phyloP scores from a whole-genome alignment of 2,797 vertebrate species.

The Clarias laeviceps region DNA sequence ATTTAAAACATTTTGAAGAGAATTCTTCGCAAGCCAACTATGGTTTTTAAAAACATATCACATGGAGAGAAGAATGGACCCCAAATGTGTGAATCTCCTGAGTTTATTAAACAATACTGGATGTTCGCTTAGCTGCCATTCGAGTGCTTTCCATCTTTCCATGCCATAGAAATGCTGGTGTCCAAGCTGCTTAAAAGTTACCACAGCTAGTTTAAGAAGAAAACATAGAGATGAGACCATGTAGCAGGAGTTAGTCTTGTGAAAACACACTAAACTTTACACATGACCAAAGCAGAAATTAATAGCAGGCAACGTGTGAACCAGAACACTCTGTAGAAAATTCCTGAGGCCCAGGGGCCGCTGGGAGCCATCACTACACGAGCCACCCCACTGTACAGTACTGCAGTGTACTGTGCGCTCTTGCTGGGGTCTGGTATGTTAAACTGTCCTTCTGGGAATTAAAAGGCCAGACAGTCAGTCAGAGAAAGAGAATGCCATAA shows the following conservation, averaged over 20 bases:
- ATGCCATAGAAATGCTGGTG: background rate
- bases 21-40: background rate
- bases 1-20: background rate
- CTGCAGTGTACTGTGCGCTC: background rate
- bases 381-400: background rate
- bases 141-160: background rate
- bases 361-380: conserved; percentile 32
- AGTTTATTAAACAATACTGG: conserved; percentile 3
- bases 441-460: conserved; percentile 37
- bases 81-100: background rate
- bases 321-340: conserved; percentile 16
- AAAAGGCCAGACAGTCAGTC: conserved; percentile 29
- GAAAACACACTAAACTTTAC: conserved; percentile 11
- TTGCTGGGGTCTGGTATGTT: conserved; percentile 10
- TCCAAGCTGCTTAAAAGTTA: background rate
- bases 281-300: conserved; percentile 25
- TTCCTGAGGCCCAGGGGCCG: background rate
- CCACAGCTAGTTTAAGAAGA: background rate
- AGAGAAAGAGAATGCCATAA: conserved; percentile 19
- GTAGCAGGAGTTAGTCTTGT: conserved; percentile 9
- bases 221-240: background rate
- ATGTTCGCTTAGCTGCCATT: conserved; percentile 13
- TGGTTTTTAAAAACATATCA: background rate
- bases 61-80: background rate
- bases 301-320: conserved; percentile 34